A percentile compares a stretch with the other conserved stretches of the same genome.
phyloP scores from a whole-genome alignment of 2,113 vertebrate species.

The Halcyon senegalensis region DNA sequence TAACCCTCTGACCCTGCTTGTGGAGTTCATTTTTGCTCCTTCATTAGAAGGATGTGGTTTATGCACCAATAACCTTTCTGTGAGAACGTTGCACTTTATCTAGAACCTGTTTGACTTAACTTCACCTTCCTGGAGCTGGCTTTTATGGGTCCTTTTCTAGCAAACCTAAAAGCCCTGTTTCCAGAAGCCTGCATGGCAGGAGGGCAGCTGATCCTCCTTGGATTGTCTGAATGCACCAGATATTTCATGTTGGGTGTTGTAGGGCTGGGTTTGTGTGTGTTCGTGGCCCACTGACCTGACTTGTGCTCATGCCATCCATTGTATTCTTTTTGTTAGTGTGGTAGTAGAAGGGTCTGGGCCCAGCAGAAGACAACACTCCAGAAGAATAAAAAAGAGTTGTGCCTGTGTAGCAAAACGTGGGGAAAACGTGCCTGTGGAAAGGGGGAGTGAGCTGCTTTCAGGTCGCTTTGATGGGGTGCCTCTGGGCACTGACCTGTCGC shows the following conservation, averaged over 20 bases:
- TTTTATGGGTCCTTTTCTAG: neutral
- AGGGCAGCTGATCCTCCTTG: neutral
- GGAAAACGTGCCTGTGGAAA: neutral
- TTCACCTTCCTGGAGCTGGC: neutral
- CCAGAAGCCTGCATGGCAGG: no score
- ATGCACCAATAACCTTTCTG: neutral
- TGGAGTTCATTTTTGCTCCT: neutral
- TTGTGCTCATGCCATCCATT: neutral
- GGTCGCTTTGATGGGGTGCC: neutral
- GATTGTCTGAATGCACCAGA: neutral
- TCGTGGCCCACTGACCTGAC: neutral
- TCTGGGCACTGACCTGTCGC: neutral
- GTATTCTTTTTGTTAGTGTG: neutral
- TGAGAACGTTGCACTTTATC: neutral
- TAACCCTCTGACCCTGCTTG: neutral
- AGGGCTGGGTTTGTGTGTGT: neutral
- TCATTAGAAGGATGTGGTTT: neutral
- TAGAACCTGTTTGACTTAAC: neutral
- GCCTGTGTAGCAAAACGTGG: neutral
- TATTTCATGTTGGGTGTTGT: accelerated
- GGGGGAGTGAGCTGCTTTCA: neutral
- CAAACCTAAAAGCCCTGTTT: neutral
- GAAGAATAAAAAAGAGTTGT: neutral
- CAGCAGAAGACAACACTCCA: neutral
- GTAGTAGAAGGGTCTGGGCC: neutral